Percentiles rank a stretch among this genome's conserved stretches.
Conservation (phyloP, 2,113 vertebrate genomes). For the Hyaena hyaena region DNA sequence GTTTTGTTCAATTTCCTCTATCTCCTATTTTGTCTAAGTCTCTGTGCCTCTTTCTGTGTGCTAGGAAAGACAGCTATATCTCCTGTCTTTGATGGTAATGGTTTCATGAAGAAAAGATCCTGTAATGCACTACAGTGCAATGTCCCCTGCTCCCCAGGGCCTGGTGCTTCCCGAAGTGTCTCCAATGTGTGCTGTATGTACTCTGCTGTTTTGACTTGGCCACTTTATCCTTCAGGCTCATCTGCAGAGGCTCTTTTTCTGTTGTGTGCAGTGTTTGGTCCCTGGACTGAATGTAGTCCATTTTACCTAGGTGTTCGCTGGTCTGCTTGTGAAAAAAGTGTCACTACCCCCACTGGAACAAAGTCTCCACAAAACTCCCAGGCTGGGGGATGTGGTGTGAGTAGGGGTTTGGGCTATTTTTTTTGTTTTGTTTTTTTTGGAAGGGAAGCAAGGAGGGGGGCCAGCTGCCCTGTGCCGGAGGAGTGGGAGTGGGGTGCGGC, state of each 20-base stretch:
- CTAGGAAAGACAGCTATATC: not conserved
- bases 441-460: not conserved
- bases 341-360: not conserved
- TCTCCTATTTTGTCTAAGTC: not conserved
- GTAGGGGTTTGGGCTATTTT: not conserved
- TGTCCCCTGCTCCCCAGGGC: not conserved
- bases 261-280: not conserved
- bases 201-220: not conserved
- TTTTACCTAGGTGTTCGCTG: not conserved
- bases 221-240: not conserved
- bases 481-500: not conserved
- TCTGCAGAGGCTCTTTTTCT: not conserved
- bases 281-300: not conserved
- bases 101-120: not conserved
- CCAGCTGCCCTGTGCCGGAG: not conserved
- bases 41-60: not conserved
- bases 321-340: not conserved
- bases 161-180: not conserved
- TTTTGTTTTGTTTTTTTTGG: not conserved
- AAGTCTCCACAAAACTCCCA: not conserved
- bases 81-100: not conserved
- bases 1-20: not conserved
- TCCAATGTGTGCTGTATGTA: not conserved
- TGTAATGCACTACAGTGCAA: not conserved
- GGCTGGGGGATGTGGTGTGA: not conserved